These are phyloP conservation scores for Melinopterus prodromus DNA, from an alignment of 2,888 invertebrate genomes.

Conservation along the genomic window DNA sequence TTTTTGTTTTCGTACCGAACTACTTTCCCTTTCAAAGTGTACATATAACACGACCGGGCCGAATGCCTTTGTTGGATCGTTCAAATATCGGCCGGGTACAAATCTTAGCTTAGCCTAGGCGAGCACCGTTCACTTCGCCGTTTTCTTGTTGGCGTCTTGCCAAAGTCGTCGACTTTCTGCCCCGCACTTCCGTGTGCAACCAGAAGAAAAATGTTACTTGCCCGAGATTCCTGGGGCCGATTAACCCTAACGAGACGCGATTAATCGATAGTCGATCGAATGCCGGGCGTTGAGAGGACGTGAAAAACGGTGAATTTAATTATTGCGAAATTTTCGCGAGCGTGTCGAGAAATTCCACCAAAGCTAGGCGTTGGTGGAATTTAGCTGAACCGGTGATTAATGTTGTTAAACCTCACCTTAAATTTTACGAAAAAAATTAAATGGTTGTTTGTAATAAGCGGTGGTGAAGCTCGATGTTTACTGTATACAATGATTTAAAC, in stretches of 20 bases:
- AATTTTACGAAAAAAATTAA: not conserved
- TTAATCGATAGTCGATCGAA: not conserved
- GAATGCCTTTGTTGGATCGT: not conserved
- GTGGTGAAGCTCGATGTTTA: not conserved
- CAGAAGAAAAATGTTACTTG: not conserved
- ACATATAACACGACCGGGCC: not conserved
- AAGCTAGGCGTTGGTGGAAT: not conserved
- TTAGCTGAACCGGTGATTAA: not conserved
- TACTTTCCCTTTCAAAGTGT: slow-evolving; percentile 4
- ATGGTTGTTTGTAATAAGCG: not conserved
- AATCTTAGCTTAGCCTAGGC: not conserved
- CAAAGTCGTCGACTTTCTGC: not conserved
- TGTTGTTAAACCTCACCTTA: not conserved
- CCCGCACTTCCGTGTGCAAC: not conserved
- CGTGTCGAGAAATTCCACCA: no score
- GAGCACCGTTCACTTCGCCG: not conserved
- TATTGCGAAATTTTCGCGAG: not conserved
- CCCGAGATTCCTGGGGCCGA: not conserved
- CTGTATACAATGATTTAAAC: not conserved
- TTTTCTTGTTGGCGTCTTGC: not conserved
- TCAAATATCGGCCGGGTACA: slow-evolving; percentile 4
- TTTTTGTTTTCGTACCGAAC: not conserved
- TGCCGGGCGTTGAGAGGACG: not conserved
- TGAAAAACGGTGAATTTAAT: not conserved
- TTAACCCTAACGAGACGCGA: not conserved